A percentile compares a stretch with the other conserved stretches of the same genome.
These are phyloP conservation scores for Apodemia hepburni DNA, from an alignment of 2,888 invertebrate genomes.

Conservation along the genomic window DNA sequence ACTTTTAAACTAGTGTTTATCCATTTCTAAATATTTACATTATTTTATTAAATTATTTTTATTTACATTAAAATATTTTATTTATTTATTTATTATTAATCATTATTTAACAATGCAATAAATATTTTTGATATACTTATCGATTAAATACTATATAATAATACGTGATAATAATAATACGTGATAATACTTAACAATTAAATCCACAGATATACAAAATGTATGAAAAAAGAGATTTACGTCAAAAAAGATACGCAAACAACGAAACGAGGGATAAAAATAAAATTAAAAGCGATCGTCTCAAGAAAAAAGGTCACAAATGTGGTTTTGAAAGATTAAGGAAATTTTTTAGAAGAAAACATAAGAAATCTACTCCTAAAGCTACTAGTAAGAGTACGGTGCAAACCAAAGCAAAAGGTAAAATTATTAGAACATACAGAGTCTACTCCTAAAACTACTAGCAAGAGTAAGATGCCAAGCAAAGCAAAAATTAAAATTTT, in stretches of 20 bases:
- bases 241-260: slow-evolving; percentile 9
- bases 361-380: not conserved
- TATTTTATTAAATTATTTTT: too few relatives aligned
- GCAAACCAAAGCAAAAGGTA: not conserved
- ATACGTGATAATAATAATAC: too few relatives aligned
- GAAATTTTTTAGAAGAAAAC: not conserved
- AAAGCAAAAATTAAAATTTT: not conserved
- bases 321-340: not conserved
- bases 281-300: not conserved
- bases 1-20: too few relatives aligned
- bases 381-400: not conserved
- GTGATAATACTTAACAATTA: too few relatives aligned
- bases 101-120: too few relatives aligned
- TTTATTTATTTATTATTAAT: too few relatives aligned
- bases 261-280: not conserved
- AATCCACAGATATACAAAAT: slow-evolving; percentile 19
- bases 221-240: slow-evolving; percentile 21
- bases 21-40: too few relatives aligned
- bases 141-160: too few relatives aligned
- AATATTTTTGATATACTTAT: too few relatives aligned
- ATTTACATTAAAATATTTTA: too few relatives aligned
- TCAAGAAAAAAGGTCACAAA: not conserved
- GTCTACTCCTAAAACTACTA: not conserved
- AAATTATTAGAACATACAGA: too few relatives aligned
- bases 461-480: not conserved